Conservation (phyloP, 1,140 invertebrate genomes). For the Ptiloglossa arizonensis region DNA sequence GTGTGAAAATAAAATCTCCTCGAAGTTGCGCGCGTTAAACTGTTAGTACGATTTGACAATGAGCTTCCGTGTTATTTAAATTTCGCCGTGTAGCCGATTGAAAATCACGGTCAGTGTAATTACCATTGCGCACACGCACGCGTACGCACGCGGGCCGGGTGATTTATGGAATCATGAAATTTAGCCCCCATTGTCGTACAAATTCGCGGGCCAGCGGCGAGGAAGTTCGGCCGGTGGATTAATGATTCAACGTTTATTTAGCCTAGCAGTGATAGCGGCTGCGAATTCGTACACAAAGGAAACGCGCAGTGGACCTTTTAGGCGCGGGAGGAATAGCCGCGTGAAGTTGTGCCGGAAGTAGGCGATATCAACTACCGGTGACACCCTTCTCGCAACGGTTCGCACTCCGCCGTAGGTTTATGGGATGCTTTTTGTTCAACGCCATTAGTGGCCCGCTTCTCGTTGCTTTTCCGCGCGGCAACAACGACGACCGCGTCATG, state of each 20-base stretch:
- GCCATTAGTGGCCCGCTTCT: slow-evolving; percentile 43
- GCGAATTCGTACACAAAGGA: slow-evolving; percentile 40
- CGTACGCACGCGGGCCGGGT: not conserved
- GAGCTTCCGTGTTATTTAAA: slow-evolving; percentile 50
- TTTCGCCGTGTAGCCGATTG: slow-evolving; percentile 32
- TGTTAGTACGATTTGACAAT: slow-evolving; percentile 33
- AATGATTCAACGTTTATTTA: slow-evolving; percentile 53
- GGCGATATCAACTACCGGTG: slow-evolving; percentile 41
- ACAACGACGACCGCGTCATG: slow-evolving; percentile 32
- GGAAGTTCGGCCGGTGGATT: slow-evolving; percentile 45
- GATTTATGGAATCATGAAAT: slow-evolving; percentile 56
- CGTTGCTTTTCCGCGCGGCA: slow-evolving; percentile 37
- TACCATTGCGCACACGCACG: slow-evolving; percentile 2
- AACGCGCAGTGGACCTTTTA: slow-evolving; percentile 46
- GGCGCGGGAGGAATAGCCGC: slow-evolving; percentile 25
- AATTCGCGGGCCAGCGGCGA: slow-evolving; percentile 41
- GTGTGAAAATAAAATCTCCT: slow-evolving; percentile 20
- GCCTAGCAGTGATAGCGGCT: slow-evolving; percentile 27
- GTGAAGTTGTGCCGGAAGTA: slow-evolving; percentile 40
- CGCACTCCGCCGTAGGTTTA: slow-evolving; percentile 43
- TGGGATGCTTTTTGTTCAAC: slow-evolving; percentile 46
- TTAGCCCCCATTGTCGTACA: slow-evolving; percentile 51
- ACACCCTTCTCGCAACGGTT: slow-evolving; percentile 30
- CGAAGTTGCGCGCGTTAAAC: slow-evolving; percentile 24
- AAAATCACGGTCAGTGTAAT: slow-evolving; percentile 53